Base-by-base conservation (phyloP, 2,113 vertebrate genomes). In the Aleadryas rufinucha region DNA sequence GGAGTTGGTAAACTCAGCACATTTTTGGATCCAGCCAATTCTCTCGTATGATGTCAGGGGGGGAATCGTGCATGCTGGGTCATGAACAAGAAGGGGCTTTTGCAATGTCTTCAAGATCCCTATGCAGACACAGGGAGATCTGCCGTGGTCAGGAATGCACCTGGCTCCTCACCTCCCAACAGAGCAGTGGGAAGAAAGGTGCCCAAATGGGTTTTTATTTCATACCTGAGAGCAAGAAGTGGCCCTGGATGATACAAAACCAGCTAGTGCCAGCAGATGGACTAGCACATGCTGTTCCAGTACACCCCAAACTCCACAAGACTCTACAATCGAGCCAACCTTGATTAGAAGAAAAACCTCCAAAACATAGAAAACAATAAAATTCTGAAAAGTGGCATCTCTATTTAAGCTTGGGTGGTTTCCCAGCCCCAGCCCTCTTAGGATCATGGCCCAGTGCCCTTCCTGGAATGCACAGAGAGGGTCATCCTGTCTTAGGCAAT, bases 41-140 rank as follows among this genome's bases (percentile, higher is more conserved):
- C 19, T 52, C n/a, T 44, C 0, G 0, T 24, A n/a, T 39, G 13
- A 6, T 1, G 0, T 16, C 37, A 42, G 20, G 9, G 65, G 63
- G 22, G 28, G 50, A 74, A 81, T 42, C 13, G 5, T 0, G 1
- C 26, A 30, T 0, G 0, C 20, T 45, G 21, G 41, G n/a, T 65
- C 23, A 23, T 4, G 15, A 87, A 31, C 5, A 53, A 22, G 61
- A 77, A 69, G 1, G 2, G 24, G 16, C 18, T 85, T 77, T 71
- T 23, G 12, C 3, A n/a, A 49, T 49, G 78, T 27, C 59, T 83
- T 69, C 5, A 2, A 66, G 27, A n/a, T n/a, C n/a, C n/a, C n/a
- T n/a, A n/a, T 57, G 45, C 61, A 82, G 69, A 47, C 0, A 9
- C 16, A 47, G 14, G 44, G 61, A 71, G n/a, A 41, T 42, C 0